Evolutionary conservation across 2,797 vertebrate genomes (phyloP), one percentile per base, ranked within the genome.

Genomic region (Serranus cabrilla): DNA sequence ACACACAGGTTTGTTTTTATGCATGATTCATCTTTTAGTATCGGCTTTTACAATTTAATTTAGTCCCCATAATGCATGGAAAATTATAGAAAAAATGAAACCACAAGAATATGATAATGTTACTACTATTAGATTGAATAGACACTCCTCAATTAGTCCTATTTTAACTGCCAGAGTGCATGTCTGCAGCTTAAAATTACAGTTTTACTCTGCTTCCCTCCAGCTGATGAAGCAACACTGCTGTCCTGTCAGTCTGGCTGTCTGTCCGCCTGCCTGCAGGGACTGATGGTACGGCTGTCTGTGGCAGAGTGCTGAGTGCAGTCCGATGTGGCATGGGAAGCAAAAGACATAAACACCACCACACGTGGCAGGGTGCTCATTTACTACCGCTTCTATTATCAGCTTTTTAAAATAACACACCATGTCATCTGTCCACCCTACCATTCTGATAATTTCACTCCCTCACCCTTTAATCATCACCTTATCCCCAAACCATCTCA

Each of bases 341-440:
- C 52, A 61, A 66, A 69, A 75, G 25, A 76, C 49, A 74, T 65
- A 78, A 87, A 89, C 87, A 84, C 60, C 54, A 52, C 18, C 60
- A 76, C 77, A 83, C 25, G 18, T 75, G 75, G 69, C 77, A 85
- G 50, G 83, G 86, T 87, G 80, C 83, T 89, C 66, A 88, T 87
- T 91, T 90, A 84, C 77, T 43, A 79, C 66, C 47, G 46, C 82
- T 83, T 87, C 76, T 82, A 81, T 81, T 79, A 91, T 90, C 89
- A 85, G 59, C 61, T 79, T 74, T 87, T 72, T 71, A 65, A 86
- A 90, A 89, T 82, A 82, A 88, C 75, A 83, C 74, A 60, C 67
- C 55, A 3, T 47, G 76, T 76, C 66, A 77, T 72, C 74, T 71
- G 67, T 66, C 74, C 78, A 90, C 80, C 84, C 85, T 76, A 66